Conservation (phyloP, 2,888 invertebrate species). For the Macrophya alboannulata region DNA sequence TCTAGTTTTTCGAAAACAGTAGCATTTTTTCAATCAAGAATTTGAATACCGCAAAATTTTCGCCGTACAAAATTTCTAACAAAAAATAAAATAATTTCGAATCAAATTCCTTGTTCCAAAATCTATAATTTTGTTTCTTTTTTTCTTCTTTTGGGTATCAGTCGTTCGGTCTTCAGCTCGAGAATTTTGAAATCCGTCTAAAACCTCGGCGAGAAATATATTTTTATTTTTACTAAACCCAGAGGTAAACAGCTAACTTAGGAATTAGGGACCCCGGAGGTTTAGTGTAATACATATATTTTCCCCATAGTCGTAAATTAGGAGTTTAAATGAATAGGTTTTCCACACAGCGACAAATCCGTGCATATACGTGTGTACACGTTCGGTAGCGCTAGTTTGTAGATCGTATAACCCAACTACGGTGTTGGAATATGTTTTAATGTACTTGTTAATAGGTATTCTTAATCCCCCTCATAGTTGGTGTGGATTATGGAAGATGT, state of each 20-base stretch:
- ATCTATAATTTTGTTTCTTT: no score
- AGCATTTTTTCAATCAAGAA: background rate
- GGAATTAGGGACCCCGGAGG: background rate
- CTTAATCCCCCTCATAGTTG: constrained; percentile 68
- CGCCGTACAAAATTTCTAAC: no score
- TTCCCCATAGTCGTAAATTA: constrained; percentile 38
- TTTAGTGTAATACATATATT: background rate
- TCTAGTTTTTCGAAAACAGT: background rate
- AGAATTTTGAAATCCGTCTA: no score
- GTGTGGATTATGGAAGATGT: constrained; percentile 76
- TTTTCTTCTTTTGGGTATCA: no score
- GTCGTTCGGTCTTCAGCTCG: no score
- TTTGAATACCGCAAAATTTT: background rate
- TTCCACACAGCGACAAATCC: no score
- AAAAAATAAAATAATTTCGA: no score
- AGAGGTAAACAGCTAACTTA: constrained; percentile 11
- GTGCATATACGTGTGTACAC: background rate
- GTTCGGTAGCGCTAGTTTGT: background rate
- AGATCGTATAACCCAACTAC: background rate
- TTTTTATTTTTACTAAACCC: background rate
- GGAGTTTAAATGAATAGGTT: constrained; percentile 39
- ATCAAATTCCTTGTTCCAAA: no score
- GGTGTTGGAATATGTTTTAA: constrained; percentile 72
- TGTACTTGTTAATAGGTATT: constrained; percentile 74
- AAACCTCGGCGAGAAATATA: background rate